Conservation (phyloP, 2,797 vertebrate species). For the Crenichthys baileyi region DNA sequence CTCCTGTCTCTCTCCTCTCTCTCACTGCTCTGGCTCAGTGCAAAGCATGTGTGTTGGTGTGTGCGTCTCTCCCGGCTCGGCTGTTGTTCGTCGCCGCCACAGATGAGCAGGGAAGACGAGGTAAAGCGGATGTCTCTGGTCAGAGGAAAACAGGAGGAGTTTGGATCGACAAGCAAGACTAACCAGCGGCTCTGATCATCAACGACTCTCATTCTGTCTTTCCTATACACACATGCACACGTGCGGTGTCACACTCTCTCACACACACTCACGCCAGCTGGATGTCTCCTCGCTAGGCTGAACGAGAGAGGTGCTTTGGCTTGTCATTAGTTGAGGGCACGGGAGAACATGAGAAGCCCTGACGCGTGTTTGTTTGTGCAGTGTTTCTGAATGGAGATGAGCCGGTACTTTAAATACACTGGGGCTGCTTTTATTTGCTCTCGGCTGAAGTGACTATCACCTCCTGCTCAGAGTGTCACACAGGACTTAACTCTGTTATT, state of each 20-base stretch:
- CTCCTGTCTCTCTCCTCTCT: slow-evolving; percentile 42
- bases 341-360: slow-evolving; percentile 51
- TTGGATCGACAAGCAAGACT: slow-evolving; percentile 67
- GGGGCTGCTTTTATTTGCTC: slow-evolving; percentile 89
- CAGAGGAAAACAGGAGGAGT: slow-evolving; percentile 74
- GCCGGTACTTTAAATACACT: slow-evolving; percentile 72
- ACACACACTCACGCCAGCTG: slow-evolving; percentile 66
- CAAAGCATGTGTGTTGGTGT: slow-evolving; percentile 66
- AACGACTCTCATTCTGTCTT: slow-evolving; percentile 59
- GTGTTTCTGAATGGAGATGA: slow-evolving; percentile 52
- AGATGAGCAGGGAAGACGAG: slow-evolving; percentile 82
- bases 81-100: slow-evolving; percentile 82
- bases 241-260: slow-evolving; percentile 65
- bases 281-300: slow-evolving; percentile 80
- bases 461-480: slow-evolving; percentile 84
- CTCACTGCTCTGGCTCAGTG: slow-evolving; percentile 49
- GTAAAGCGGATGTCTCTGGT: slow-evolving; percentile 74
- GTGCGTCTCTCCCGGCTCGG: slow-evolving; percentile 76
- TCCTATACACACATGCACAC: slow-evolving; percentile 26
- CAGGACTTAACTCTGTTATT: slow-evolving; percentile 86
- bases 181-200: slow-evolving; percentile 74
- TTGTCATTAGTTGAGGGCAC: slow-evolving; percentile 73
- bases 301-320: slow-evolving; percentile 81
- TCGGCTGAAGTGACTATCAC: slow-evolving; percentile 78
- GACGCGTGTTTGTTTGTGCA: slow-evolving; percentile 22